A percentile compares a stretch with the other conserved stretches of the same genome.
phyloP scores from a whole-genome alignment of 1,140 invertebrate species.

The Phortica variegata region DNA sequence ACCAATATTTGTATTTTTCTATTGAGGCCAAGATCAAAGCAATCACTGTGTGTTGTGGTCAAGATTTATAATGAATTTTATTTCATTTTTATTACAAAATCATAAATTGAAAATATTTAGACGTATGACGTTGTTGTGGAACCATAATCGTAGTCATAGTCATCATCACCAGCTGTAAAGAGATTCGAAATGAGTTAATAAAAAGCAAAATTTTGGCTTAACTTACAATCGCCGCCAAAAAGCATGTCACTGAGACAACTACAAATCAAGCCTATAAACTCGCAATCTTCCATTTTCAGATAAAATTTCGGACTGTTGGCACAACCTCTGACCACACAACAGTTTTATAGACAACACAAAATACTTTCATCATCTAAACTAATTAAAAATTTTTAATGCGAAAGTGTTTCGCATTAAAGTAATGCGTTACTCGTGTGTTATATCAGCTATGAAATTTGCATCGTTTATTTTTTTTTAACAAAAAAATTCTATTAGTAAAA shows the following conservation, averaged over 20 bases:
- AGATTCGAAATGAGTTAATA: background rate
- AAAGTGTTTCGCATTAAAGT: slow-evolving; percentile 32
- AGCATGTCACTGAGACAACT: slow-evolving; percentile 32
- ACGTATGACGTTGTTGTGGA: background rate
- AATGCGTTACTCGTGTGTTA: slow-evolving; percentile 24
- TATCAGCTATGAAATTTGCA: background rate
- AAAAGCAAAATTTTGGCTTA: slow-evolving; percentile 14
- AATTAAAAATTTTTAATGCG: slow-evolving; percentile 15
- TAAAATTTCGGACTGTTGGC: background rate
- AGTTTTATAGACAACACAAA: slow-evolving; percentile 17
- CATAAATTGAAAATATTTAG: background rate
- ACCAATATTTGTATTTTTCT: background rate
- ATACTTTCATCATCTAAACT: slow-evolving; percentile 16
- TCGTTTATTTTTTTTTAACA: slow-evolving; percentile 9
- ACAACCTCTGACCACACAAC: too few species aligned
- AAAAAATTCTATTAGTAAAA: slow-evolving; percentile 1
- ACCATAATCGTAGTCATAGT: slow-evolving; percentile 19
- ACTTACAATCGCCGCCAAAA: slow-evolving; percentile 35
- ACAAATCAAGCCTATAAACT: slow-evolving; percentile 35
- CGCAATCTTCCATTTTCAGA: slow-evolving; percentile 37
- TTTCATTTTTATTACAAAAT: background rate
- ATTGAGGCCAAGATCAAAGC: background rate
- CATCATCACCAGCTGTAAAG: slow-evolving; percentile 9
- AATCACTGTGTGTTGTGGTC: too few species aligned
- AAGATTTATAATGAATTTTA: too few species aligned